Conservation (phyloP, 2,113 vertebrate genomes). For the Pyxicephalus adspersus region DNA sequence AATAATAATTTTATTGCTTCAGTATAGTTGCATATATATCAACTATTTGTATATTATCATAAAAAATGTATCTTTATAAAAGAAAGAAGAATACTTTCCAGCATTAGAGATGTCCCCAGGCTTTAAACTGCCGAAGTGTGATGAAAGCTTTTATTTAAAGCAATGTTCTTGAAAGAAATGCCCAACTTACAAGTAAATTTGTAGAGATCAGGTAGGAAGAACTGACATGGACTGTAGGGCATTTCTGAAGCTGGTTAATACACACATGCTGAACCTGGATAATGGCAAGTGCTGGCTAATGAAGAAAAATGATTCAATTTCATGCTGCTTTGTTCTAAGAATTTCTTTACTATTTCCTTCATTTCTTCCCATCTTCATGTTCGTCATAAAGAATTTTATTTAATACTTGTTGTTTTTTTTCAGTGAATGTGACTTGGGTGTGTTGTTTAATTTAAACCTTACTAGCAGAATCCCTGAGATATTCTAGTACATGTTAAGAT, state of each 20-base stretch:
- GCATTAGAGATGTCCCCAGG: constrained; percentile 1
- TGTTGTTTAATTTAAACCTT: constrained; percentile 51
- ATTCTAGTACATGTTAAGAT: too few relatives aligned
- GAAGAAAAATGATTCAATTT: constrained; percentile 62
- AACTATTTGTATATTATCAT: too few relatives aligned
- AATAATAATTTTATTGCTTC: too few relatives aligned
- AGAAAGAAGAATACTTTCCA: constrained; percentile 7
- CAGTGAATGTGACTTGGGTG: not conserved
- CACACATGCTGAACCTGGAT: not conserved
- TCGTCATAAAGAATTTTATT: constrained; percentile 59
- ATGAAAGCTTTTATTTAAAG: constrained; percentile 40
- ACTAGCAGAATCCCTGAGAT: constrained; percentile 29
- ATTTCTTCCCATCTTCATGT: constrained; percentile 52
- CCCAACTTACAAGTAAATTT: constrained; percentile 38
- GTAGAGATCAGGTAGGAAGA: constrained; percentile 9
- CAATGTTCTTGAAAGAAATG: constrained; percentile 19
- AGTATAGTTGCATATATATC: too few relatives aligned
- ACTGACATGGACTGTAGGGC: constrained; percentile 11
- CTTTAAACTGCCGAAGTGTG: constrained; percentile 41
- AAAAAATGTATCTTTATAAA: not conserved
- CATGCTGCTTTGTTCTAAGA: constrained; percentile 59
- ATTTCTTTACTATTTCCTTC: constrained; percentile 61
- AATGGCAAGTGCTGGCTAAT: constrained; percentile 43
- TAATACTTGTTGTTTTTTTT: not conserved
- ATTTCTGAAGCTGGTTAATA: constrained; percentile 3